Conservation (phyloP, 2,888 invertebrate species). For the Drosophila melanosoma region DNA sequence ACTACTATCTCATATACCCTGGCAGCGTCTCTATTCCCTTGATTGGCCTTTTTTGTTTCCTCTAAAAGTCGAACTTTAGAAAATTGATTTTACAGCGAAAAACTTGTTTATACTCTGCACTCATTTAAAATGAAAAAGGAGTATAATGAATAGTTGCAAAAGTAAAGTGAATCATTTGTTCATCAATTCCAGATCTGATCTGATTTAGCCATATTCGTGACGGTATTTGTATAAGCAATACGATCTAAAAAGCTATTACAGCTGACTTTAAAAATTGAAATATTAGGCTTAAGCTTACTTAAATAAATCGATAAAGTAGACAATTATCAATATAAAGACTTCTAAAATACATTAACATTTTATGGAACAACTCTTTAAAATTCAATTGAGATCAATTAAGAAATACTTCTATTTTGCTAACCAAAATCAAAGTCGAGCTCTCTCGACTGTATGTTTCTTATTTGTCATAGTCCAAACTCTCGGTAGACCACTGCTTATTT, state of each 20-base stretch:
- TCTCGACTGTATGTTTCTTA: neutral
- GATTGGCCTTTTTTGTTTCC: neutral
- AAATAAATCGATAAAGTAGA: neutral
- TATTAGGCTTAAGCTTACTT: too few species aligned
- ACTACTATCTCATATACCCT: constrained; percentile 14
- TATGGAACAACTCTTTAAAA: too few species aligned
- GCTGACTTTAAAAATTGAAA: too few species aligned
- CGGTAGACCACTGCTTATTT: neutral
- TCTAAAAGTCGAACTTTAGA: neutral
- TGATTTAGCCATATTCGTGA: too few species aligned
- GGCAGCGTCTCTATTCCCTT: neutral
- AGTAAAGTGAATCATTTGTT: neutral
- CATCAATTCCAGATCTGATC: too few species aligned
- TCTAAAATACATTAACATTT: too few species aligned
- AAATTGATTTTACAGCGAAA: neutral
- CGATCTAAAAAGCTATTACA: neutral
- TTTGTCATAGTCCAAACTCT: neutral
- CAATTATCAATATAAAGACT: too few species aligned
- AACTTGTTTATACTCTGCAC: neutral
- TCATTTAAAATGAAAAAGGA: neutral
- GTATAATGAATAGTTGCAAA: neutral
- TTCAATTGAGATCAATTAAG: too few species aligned
- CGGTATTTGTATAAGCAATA: neutral
- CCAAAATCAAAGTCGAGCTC: neutral
- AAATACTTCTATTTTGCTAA: too few species aligned